phyloP scores from a whole-genome alignment of 2,797 vertebrate species.

The Sparus aurata region DNA sequence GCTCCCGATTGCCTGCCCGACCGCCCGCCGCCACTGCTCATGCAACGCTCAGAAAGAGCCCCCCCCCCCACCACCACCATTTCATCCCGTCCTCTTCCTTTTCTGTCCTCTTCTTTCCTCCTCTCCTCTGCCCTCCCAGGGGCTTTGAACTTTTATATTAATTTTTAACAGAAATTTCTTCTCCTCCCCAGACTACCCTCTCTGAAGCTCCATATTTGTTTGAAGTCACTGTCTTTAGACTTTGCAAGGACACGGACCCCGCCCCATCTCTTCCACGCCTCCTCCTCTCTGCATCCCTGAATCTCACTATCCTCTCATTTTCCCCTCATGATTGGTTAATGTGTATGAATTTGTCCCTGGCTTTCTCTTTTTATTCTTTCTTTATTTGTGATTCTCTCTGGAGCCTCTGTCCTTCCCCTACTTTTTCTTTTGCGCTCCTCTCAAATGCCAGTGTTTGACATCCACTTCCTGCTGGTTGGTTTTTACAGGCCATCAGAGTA shows the following conservation, averaged over 20 bases:
- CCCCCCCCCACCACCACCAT: conserved; percentile 15
- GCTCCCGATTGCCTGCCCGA: conserved; percentile 56
- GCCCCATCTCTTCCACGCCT: conserved; percentile 25
- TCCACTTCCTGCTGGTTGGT: conserved; percentile 75
- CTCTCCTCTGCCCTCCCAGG: not conserved
- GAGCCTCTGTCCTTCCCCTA: not conserved
- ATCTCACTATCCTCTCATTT: conserved; percentile 7
- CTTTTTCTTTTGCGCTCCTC: not conserved
- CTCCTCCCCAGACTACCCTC: conserved; percentile 42
- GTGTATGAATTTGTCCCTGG: conserved; percentile 36
- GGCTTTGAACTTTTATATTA: conserved; percentile 73
- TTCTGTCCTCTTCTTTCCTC: conserved; percentile 39
- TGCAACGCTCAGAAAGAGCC: conserved; percentile 46
- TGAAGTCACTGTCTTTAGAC: conserved; percentile 68
- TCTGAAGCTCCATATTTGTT: conserved; percentile 70
- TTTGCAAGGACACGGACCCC: conserved; percentile 61
- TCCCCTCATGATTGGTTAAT: conserved; percentile 27
- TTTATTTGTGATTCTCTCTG: conserved; percentile 16
- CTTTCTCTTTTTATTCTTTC: not conserved
- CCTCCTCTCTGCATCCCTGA: conserved; percentile 21
- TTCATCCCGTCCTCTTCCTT: conserved; percentile 27
- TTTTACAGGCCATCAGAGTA: conserved; percentile 94
- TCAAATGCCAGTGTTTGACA: conserved; percentile 70
- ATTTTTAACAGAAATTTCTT: conserved; percentile 61
- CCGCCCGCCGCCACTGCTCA: conserved; percentile 46